Percentiles rank a stretch among this genome's conserved stretches.
phyloP scores from a whole-genome alignment of 1,140 invertebrate species.

The Philopotamus ludificatus region DNA sequence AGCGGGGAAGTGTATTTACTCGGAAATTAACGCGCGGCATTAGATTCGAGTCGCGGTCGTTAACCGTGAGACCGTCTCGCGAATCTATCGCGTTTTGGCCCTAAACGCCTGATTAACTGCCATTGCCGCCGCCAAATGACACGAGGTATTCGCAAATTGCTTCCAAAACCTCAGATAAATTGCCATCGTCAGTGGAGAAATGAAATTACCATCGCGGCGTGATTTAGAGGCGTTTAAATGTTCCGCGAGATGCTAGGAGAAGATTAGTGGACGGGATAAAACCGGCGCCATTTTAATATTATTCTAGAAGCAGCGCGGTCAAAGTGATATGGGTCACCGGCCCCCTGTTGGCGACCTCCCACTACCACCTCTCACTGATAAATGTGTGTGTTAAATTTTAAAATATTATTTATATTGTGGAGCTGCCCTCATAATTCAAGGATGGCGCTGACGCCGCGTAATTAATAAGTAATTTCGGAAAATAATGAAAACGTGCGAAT shows the following conservation, averaged over 20 bases:
- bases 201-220: constrained; percentile 9
- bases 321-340: background rate
- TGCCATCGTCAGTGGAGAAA: background rate
- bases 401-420: background rate
- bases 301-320: background rate
- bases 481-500: background rate
- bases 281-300: background rate
- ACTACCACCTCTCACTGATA: background rate
- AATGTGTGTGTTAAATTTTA: background rate
- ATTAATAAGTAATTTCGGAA: background rate
- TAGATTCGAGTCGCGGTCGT: background rate
- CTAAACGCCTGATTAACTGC: constrained; percentile 23
- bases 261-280: background rate
- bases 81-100: background rate
- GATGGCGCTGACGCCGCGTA: background rate
- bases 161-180: constrained; percentile 8
- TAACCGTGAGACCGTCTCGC: background rate
- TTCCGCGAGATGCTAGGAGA: background rate
- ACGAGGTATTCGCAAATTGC: constrained; percentile 16
- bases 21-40: background rate
- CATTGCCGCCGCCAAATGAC: constrained; percentile 6
- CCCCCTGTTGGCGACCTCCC: background rate
- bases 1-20: no score
- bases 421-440: background rate
- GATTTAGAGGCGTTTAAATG: background rate